Evolutionary conservation across 2,888 invertebrate genomes (phyloP), one percentile per base, ranked within the genome.

Genomic region (Scaptomyza reducta): DNA sequence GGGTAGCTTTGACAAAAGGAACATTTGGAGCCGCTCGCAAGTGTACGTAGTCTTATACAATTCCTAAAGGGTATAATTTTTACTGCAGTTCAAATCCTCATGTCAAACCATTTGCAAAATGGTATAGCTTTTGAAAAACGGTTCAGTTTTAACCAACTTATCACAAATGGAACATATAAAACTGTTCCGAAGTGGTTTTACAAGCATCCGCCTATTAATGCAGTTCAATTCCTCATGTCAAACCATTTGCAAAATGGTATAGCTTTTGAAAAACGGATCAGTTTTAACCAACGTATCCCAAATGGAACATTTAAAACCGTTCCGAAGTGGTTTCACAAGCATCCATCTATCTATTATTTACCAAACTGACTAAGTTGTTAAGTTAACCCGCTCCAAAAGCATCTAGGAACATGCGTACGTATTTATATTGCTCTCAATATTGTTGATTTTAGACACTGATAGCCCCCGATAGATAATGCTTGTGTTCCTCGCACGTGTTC

Each of bases 371-470:
- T 47, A 16, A 16, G 16, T 13, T 16, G 16, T 6, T 16, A 31
- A 27, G 38, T 33, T 25, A 35, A 18, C 47, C 13, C 50, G 1
- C 22, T 44, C 29, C 38, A 42, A 35, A 3, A 1, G 1, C 11
- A 9, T 35, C 16, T 13, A 11, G 7, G 40, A 50, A 41, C 45
- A 16, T 47, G n/a, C n/a, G 27, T 46, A 29, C 45, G 55, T 35
- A 22, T 53, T 55, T 31, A 29, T 47, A 69, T 66, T 47, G 45
- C 49, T n/a, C 54, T 58, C 66, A 40, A 72, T 81, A 71, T 87
- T 85, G 87, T 85, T 84, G 85, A 85, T 87, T 79, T 74, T 85
- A 60, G 73, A 75, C 82, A 84, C 73, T 71, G 79, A 88, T 89
- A 86, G 75, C 61, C 47, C 1, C 27, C 6, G 18, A 22, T 33